Base-by-base conservation (phyloP, 2,113 vertebrate genomes). In the Phalacrocorax brasilianus region DNA sequence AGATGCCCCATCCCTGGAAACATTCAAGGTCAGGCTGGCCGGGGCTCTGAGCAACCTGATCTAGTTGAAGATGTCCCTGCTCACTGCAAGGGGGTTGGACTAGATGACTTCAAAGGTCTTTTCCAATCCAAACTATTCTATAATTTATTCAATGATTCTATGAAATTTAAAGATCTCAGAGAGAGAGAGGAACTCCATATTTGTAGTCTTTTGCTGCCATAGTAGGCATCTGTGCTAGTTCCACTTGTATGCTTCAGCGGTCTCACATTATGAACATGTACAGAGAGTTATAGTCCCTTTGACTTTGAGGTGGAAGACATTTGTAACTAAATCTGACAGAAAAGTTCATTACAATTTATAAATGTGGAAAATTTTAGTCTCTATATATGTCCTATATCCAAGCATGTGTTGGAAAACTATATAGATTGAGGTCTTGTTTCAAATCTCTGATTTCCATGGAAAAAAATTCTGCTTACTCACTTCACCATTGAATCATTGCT, bases 211-310 rank as follows among this genome's bases (percentile, higher is more conserved):
- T 61, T 75, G 20, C 16, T 92, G 16, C 6, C 21, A 20, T 15
- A 35, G 11, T 33, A 55, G 9, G 1, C 12, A 62, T 5, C 14
- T n/a, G 11, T 2, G 1, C 0, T 59, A 8, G n/a, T 88, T 81
- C 6, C 3, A 26, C 18, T 77, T 40, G 5, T 33, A 13, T 73
- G 40, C 6, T 85, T 77, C 59, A 55, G 65, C 50, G 11, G 15
- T 59, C 15, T 1, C 20, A 70, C 7, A 17, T 55, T 27, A 23
- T 0, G 3, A 81, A 50, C 3, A 14, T 13, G 14, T 14, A 65
- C 5, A 8, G 56, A 42, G 7, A 77, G 38, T 77, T 88, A 35
- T 17, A 23, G 11, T 24, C 20, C 3, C 5, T 73, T 59, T 74
- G 6, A 65, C 26, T 73, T 81, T 45, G 28, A 83, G 13, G 8